These are phyloP conservation scores for Andrena bucephala DNA, from an alignment of 2,888 invertebrate genomes.

Conservation along the genomic window DNA sequence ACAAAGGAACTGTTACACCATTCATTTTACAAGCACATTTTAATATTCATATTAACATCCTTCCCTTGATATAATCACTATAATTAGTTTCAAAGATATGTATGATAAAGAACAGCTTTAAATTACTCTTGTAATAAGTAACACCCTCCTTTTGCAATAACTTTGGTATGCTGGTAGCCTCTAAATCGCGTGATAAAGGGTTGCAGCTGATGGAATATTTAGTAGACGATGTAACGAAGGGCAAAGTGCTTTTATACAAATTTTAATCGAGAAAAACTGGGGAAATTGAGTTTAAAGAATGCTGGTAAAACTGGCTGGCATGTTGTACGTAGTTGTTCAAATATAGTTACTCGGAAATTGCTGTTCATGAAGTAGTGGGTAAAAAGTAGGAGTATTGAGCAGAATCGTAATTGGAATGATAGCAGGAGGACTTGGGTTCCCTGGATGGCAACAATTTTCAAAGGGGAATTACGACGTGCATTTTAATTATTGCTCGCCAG, in stretches of 20 bases:
- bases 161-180: neutral
- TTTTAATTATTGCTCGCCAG: slow-evolving; percentile 13
- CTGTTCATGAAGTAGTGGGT: neutral
- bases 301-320: neutral
- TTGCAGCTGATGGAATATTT: neutral
- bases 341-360: neutral
- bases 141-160: neutral
- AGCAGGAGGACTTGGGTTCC: neutral
- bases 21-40: neutral
- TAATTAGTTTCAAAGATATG: slow-evolving; percentile 5
- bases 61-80: neutral
- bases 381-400: neutral
- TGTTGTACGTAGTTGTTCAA: neutral
- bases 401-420: neutral
- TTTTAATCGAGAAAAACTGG: neutral
- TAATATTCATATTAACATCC: slow-evolving; percentile 9
- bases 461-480: slow-evolving; percentile 2
- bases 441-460: neutral
- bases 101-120: neutral
- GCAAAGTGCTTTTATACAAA: neutral
- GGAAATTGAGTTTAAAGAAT: neutral
- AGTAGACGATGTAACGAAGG: neutral
- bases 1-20: slow-evolving; percentile 1
- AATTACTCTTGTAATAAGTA: slow-evolving; percentile 4
- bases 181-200: neutral